phyloP scores from a whole-genome alignment of 2,797 vertebrate genomes.

The Urosaurus nigricauda region DNA sequence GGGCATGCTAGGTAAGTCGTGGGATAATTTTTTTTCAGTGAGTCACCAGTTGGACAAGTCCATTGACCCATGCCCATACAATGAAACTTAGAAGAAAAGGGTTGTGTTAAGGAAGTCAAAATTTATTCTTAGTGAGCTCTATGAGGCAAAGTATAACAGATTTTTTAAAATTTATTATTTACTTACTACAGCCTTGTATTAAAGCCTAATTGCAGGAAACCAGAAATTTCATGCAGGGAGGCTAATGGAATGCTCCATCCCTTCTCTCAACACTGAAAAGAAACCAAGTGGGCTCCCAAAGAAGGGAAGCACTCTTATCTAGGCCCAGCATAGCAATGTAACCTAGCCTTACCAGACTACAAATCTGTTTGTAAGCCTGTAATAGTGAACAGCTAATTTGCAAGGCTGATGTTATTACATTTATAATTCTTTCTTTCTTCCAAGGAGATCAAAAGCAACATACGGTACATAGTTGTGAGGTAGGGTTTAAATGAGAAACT shows the following conservation, averaged over 20 bases:
- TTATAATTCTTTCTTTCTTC: not conserved
- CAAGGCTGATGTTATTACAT: not conserved
- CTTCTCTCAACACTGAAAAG: not conserved
- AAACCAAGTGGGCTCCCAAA: not conserved
- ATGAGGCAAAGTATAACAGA: not conserved
- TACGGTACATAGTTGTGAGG: not conserved
- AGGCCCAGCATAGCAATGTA: too few species aligned
- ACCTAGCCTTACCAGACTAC: not conserved
- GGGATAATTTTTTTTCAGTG: not conserved
- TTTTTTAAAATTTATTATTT: not conserved
- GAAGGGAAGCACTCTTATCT: not conserved
- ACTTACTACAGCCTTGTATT: not conserved
- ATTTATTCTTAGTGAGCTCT: not conserved
- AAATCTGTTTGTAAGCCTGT: not conserved
- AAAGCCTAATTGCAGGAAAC: not conserved
- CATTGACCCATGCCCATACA: not conserved
- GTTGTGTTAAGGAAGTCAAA: not conserved
- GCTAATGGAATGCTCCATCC: not conserved
- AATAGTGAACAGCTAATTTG: not conserved
- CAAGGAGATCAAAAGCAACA: not conserved
- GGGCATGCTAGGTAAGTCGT: too few species aligned
- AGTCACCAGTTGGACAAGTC: not conserved
- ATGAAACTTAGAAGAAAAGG: not conserved
- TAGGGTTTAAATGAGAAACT: too few species aligned
- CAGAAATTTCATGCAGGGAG: not conserved